phyloP scores from a whole-genome alignment of 2,113 vertebrate species.

The Xiphophorus hellerii region DNA sequence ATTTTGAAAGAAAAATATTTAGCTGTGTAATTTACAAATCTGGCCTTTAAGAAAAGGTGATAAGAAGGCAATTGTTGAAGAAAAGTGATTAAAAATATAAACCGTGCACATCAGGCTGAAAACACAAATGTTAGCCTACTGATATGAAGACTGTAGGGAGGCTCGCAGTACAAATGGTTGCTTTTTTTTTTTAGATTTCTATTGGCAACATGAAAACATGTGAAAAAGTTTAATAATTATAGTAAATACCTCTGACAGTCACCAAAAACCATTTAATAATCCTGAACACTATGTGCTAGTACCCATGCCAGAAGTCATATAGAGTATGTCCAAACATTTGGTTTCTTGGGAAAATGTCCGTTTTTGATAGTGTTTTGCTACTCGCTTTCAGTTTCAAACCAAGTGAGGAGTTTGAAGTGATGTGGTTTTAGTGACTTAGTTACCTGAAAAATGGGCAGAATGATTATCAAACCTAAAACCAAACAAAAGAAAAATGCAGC shows the following conservation, averaged over 20 bases:
- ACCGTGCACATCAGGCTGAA: no score
- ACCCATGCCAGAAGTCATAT: neutral
- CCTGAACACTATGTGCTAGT: neutral
- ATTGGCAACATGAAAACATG: neutral
- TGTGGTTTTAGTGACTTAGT: neutral
- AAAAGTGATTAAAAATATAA: no score
- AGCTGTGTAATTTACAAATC: no score
- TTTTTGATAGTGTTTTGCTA: neutral
- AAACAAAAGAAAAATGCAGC: neutral
- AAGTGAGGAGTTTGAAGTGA: neutral
- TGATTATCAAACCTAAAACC: neutral
- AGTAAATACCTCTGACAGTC: neutral
- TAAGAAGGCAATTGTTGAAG: no score
- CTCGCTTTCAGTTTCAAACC: neutral
- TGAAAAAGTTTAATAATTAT: neutral
- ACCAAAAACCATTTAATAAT: neutral
- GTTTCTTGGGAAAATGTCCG: neutral
- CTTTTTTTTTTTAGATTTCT: neutral
- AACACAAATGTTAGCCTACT: no score
- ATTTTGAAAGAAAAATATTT: no score
- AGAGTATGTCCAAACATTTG: neutral
- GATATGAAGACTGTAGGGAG: no score
- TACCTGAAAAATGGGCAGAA: neutral
- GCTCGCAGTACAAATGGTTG: no score
- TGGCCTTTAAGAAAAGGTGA: no score